Evolutionary conservation across 2,888 invertebrate species (phyloP).

Genomic region (Carterocephalus palaemon): DNA sequence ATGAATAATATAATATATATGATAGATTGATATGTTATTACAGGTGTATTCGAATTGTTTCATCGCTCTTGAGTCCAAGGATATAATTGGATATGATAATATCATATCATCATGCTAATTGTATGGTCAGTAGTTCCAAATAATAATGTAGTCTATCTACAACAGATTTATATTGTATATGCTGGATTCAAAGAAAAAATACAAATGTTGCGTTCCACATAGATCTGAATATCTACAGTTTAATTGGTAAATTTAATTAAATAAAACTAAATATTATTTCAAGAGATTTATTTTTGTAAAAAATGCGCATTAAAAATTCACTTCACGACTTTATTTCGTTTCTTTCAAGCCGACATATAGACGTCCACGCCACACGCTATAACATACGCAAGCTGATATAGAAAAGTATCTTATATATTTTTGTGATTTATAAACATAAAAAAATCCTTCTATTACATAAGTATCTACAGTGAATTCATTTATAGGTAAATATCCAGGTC

Average conservation of each 20-base stretch:
- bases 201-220: no score
- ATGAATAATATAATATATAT: no score
- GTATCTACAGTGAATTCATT: background rate
- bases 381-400: conserved; percentile 44
- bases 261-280: conserved; percentile 41
- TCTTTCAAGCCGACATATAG: conserved; percentile 51
- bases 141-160: no score
- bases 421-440: conserved; percentile 14
- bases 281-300: conserved; percentile 71
- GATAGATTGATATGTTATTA: no score
- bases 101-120: no score
- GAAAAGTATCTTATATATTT: conserved; percentile 13
- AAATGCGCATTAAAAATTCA: conserved; percentile 55
- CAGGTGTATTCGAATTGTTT: no score
- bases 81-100: no score
- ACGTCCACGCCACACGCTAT: conserved; percentile 41
- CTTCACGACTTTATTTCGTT: conserved; percentile 41
- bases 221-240: background rate
- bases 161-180: no score
- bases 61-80: no score
- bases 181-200: no score
- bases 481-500: conserved; percentile 1
- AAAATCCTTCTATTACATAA: background rate
- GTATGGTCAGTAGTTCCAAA: no score
- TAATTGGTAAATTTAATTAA: conserved; percentile 28